Evolutionary conservation across 2,113 vertebrate genomes (phyloP).

Genomic region (Egretta garzetta): DNA sequence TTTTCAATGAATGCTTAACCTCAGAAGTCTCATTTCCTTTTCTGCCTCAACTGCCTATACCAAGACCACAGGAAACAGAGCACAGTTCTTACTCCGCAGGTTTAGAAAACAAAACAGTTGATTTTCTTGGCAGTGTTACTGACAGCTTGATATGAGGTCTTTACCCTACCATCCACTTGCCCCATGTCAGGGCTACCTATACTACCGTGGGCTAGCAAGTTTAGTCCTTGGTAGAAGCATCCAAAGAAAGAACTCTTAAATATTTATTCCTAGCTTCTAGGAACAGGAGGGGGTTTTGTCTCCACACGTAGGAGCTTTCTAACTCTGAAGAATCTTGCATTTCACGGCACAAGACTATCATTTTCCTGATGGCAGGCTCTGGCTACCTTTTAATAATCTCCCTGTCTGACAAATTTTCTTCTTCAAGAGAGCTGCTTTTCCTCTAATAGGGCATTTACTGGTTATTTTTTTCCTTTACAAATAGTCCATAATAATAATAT

Average conservation of each 20-base stretch:
- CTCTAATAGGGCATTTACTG: slow-evolving; percentile 49
- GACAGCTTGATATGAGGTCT: neutral
- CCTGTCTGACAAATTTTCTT: slow-evolving; percentile 29
- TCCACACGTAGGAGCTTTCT: neutral
- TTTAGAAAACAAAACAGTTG: neutral
- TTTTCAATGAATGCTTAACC: neutral
- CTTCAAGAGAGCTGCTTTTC: slow-evolving; percentile 29
- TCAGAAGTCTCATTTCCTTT: neutral
- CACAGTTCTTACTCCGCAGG: neutral
- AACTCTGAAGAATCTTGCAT: neutral
- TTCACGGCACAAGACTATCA: neutral
- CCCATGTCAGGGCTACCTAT: neutral
- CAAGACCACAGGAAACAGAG: neutral
- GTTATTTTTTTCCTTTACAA: slow-evolving; percentile 43
- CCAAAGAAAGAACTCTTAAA: neutral
- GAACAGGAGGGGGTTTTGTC: neutral
- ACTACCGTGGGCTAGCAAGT: neutral
- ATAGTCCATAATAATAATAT: slow-evolving; percentile 63
- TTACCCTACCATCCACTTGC: neutral
- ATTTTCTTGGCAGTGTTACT: neutral
- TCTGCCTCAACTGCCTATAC: neutral
- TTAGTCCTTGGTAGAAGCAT: neutral
- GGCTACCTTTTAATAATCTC: slow-evolving; percentile 42
- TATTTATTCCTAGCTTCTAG: neutral
- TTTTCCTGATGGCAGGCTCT: slow-evolving; percentile 42